Evolutionary conservation across 1,140 invertebrate species (phyloP).

Genomic region (Rhizoglyphus robini): DNA sequence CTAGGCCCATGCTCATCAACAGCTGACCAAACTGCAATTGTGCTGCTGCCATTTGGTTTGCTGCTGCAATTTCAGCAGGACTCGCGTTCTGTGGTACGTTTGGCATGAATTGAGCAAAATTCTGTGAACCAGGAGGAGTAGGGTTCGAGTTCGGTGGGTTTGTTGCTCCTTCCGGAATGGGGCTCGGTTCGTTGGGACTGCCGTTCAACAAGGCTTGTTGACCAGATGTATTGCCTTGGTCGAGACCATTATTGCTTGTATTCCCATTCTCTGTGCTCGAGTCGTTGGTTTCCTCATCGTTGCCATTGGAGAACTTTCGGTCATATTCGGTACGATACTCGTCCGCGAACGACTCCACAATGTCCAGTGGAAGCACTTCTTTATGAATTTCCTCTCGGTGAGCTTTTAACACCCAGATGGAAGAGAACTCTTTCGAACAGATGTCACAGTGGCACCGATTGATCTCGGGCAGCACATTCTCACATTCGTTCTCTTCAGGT

Average conservation of each 20-base stretch:
- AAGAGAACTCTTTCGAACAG: conserved; percentile 85
- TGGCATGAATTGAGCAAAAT: conserved; percentile 4
- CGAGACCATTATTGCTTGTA: conserved; percentile 37
- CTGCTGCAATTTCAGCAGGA: conserved; percentile 50
- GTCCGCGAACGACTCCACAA: conserved; percentile 78
- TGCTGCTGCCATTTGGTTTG: conserved; percentile 49
- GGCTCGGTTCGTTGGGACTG: not conserved
- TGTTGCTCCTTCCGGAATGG: conserved; percentile 31
- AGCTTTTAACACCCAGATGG: conserved; percentile 85
- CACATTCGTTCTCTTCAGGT: conserved; percentile 22
- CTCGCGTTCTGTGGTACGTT: conserved; percentile 20
- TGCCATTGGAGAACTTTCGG: conserved; percentile 47
- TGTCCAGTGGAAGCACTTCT: conserved; percentile 70
- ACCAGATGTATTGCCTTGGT: not conserved
- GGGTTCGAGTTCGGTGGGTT: conserved; percentile 21
- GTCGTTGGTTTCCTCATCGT: conserved; percentile 31
- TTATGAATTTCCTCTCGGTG: conserved; percentile 90
- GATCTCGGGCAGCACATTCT: conserved; percentile 42
- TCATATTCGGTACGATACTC: conserved; percentile 73
- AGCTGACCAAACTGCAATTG: conserved; percentile 68
- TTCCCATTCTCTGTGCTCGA: conserved; percentile 25
- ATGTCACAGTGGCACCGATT: conserved; percentile 65
- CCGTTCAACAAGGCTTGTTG: no score
- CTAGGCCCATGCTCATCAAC: conserved; percentile 54
- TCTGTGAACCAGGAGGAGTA: not conserved